Evolutionary conservation across 2,888 invertebrate genomes (phyloP).

Genomic region (Azorinus chamasolen): DNA sequence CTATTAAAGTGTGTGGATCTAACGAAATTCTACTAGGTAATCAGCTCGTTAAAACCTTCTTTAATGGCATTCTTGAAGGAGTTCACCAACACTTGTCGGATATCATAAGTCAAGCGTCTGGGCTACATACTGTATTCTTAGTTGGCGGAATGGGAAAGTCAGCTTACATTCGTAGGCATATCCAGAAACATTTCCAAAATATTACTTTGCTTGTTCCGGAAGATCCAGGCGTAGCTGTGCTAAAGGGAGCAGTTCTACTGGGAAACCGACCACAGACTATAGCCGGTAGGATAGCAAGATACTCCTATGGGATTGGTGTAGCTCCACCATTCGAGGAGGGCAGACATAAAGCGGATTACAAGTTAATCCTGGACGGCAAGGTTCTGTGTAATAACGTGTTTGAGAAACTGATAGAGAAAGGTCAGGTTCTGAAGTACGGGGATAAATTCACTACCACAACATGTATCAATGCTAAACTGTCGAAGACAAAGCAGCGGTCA

Average conservation of each 20-base stretch:
- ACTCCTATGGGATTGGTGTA: constrained; percentile 29
- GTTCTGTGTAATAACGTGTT: constrained; percentile 24
- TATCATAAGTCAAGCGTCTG: background rate
- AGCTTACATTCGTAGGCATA: constrained; percentile 3
- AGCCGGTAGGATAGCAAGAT: too few relatives aligned
- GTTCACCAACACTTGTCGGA: background rate
- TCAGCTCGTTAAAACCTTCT: constrained; percentile 10
- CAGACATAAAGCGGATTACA: constrained; percentile 15
- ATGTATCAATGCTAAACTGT: too few relatives aligned
- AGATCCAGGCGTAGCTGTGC: constrained; percentile 24
- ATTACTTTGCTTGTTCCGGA: too few relatives aligned
- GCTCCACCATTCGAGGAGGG: constrained; percentile 14
- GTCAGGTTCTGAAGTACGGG: too few relatives aligned
- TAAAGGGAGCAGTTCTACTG: too few relatives aligned
- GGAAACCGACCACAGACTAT: too few relatives aligned
- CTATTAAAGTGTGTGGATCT: constrained; percentile 5
- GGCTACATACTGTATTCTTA: too few relatives aligned
- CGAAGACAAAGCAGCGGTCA: too few relatives aligned
- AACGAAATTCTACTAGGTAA: constrained; percentile 12
- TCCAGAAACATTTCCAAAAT: too few relatives aligned
- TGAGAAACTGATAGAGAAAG: too few relatives aligned
- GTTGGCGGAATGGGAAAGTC: constrained; percentile 35
- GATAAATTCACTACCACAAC: too few relatives aligned
- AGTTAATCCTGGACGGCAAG: constrained; percentile 22
- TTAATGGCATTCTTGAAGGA: too few relatives aligned